Percentiles rank a stretch among this genome's conserved stretches.
These are phyloP conservation scores for Agonopterix heracliana DNA, from an alignment of 2,888 invertebrate genomes.

Conservation along the genomic window DNA sequence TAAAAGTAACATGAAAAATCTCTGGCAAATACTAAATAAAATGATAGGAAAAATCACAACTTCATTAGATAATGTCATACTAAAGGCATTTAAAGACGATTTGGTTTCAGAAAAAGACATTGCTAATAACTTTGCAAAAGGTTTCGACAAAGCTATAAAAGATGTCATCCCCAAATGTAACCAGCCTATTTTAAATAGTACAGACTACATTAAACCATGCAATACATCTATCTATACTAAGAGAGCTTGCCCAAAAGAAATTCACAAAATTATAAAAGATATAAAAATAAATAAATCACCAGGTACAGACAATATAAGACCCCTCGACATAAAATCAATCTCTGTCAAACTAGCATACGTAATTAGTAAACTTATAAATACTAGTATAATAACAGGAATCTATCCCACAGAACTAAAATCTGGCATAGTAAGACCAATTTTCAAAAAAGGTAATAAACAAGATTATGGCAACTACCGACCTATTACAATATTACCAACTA, in stretches of 20 bases:
- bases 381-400: not conserved
- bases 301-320: conserved; percentile 7
- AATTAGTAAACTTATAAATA: conserved; percentile 9
- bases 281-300: conserved; percentile 9
- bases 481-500: conserved; percentile 9
- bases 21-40: not conserved
- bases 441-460: conserved; percentile 5
- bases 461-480: conserved; percentile 13
- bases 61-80: conserved; percentile 5
- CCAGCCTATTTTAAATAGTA: not conserved
- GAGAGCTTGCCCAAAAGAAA: not conserved
- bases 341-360: conserved; percentile 3
- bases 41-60: not conserved
- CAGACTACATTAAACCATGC: not conserved
- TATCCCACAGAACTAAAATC: conserved; percentile 8
- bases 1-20: not conserved
- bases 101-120: not conserved
- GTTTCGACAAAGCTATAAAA: conserved; percentile 3
- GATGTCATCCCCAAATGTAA: conserved; percentile 4
- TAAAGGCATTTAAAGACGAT: conserved; percentile 3
- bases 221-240: conserved; percentile 1
- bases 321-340: conserved; percentile 8
- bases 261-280: conserved; percentile 1
- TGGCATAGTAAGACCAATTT: conserved; percentile 10
- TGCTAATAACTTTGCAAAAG: conserved; percentile 4